Conservation (phyloP, 1,140 invertebrate species). For the Geopemphigus sp. region DNA sequence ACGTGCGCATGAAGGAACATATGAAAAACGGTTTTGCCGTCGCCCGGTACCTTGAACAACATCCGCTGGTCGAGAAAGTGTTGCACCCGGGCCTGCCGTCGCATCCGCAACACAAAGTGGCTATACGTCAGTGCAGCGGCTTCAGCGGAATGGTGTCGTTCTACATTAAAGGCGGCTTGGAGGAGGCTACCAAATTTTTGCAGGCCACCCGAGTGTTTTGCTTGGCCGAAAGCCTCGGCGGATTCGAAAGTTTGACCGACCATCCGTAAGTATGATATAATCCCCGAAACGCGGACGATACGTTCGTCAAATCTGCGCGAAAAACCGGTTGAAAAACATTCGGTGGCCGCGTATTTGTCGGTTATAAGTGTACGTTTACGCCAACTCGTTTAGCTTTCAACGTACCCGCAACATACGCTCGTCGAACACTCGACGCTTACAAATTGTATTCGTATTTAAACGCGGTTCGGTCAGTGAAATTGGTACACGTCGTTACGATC, state of each 20-base stretch:
- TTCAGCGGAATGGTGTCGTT: conserved; percentile 92
- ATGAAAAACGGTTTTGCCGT: conserved; percentile 74
- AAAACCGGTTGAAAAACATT: no score
- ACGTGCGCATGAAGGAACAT: conserved; percentile 87
- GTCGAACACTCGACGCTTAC: no score
- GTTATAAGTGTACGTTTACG: no score
- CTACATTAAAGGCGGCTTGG: conserved; percentile 77
- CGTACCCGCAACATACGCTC: no score
- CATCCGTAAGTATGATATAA: conserved; percentile 72
- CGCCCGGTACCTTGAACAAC: conserved; percentile 75
- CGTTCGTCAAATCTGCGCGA: no score
- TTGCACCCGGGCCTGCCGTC: conserved; percentile 85
- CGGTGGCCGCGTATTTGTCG: no score
- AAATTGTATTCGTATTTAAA: no score
- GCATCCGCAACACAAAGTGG: conserved; percentile 87
- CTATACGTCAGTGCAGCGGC: conserved; percentile 79
- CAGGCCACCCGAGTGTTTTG: conserved; percentile 76
- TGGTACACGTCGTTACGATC: no score
- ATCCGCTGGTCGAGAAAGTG: conserved; percentile 77
- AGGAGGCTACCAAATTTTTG: conserved; percentile 76
- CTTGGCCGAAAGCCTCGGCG: conserved; percentile 93
- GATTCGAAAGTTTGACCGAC: conserved; percentile 89
- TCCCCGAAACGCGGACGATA: no score
- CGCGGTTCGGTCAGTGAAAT: no score
- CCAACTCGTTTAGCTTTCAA: no score